phyloP scores from a whole-genome alignment of 2,113 vertebrate species.

The Sakesphorus luctuosus region DNA sequence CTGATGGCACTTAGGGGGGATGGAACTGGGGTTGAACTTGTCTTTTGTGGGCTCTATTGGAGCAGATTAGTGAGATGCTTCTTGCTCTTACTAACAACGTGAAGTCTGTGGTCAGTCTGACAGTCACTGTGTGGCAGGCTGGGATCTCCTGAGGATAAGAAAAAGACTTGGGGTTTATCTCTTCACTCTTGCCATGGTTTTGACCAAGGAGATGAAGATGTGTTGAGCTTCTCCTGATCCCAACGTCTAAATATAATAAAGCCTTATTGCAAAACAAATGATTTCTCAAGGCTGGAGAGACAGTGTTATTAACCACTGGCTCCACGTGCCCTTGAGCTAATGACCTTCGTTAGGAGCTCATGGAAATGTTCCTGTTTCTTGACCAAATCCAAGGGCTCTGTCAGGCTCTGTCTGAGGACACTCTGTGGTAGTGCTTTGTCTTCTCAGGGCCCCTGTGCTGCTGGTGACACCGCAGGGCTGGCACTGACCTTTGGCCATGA shows the following conservation, averaged over 20 bases:
- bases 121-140: background rate
- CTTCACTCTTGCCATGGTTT: background rate
- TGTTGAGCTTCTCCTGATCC: background rate
- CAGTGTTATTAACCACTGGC: background rate
- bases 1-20: background rate
- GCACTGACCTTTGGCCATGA: background rate
- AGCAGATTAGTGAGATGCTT: background rate
- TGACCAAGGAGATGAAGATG: background rate
- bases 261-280: background rate
- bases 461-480: slow-evolving; percentile 4
- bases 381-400: background rate
- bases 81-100: background rate
- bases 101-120: background rate
- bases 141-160: background rate
- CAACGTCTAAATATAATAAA: slow-evolving; percentile 34
- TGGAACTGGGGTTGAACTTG: background rate
- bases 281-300: slow-evolving; percentile 1
- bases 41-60: background rate
- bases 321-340: slow-evolving; percentile 22
- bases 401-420: background rate
- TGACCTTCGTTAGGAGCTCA: background rate
- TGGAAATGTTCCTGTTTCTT: slow-evolving; percentile 26
- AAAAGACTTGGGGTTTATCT: background rate
- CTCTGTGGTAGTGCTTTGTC: background rate
- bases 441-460: background rate